Evolutionary conservation across 2,888 invertebrate genomes (phyloP), one percentile per base, ranked within the genome.

Genomic region (Plutella xylostella): DNA sequence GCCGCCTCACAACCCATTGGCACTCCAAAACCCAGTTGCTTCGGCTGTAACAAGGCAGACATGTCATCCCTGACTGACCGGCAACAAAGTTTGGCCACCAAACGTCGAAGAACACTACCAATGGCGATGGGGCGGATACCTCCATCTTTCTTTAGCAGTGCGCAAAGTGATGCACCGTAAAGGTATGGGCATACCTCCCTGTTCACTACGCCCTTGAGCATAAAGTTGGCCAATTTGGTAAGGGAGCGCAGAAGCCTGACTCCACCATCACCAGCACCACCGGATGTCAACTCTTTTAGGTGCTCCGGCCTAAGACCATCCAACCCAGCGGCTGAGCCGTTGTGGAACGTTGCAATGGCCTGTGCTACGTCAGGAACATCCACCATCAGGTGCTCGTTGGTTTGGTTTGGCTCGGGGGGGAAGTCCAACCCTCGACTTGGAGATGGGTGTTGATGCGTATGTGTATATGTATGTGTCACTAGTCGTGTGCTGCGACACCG

Each of bases 291-390:
- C n/a, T 43, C 42, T 17, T 45, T 50, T 2, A 50, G 31, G 15
- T 48, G 48, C 15, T 25, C 19, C 1, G 48, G 50, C 1, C 50
- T 46, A 0, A 50, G 1, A 1, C 50, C 48, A 37, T 50, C 50
- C 9, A 47, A 18, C 1, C 50, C 50, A 1, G 50, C 12, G 1
- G 48, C 50, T 2, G 50, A 48, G 1, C 46, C 43, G n/a, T 18
- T 44, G 20, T 50, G 18, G 43, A 50, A 50, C 2, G 46, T 35
- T 1, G 15, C 40, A 0, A 48, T 4, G 1, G 48, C 48, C n/a
- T 14, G 2, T 1, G 18, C 39, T 1, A 47, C 43, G 14, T 49
- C 49, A 2, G 12, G 22, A 1, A n/a, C 9, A 1, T 17, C 15
- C 1, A 48, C 43, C 2, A 19, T 20, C 2, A 48, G n/a, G 11